Base-by-base conservation (phyloP, 2,113 vertebrate genomes). In the Garra rufa region DNA sequence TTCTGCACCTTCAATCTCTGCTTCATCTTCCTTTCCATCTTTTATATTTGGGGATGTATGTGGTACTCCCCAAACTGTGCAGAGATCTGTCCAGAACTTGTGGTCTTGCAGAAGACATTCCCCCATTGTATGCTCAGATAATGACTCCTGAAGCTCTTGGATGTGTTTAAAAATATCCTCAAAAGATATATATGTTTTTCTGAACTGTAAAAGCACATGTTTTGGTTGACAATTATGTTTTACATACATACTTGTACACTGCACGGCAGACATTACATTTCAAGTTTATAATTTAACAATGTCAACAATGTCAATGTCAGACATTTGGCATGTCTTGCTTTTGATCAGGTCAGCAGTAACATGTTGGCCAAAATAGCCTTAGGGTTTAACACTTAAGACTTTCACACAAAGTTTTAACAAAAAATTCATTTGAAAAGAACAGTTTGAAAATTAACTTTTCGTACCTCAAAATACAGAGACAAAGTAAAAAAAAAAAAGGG, bases 101-200 rank as follows among this genome's bases (percentile, higher is more conserved):
- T 69, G 30, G 67, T 70, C 67, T n/a, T 70, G 9, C 67, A 41
- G 67, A 70, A 70, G 67, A 41, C 67, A 69, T 70, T 38, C 17
- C 57, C 48, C 17, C 1, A 10, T n/a, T 70, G 41, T 70, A 19
- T 70, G 67, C 30, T 11, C 30, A 41, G 17, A 69, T 34, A 10
- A 41, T 69, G 17, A 41, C 17, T 43, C 19, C 67, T 10, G 30
- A 70, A 70, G 67, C 67, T 70, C 34, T 26, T 59, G 57, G 9
- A 26, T 59, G n/a, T 59, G 57, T 59, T 59, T 59, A 4, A 59
- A 59, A 59, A 61, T 26, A 11, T 61, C n/a, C 2, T 26, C 4
- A 61, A 61, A 26, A 11, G n/a, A 26, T 61, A 59, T 11, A 50
- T 50, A 50, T 50, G 48, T 50, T 50, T 19, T 50, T 50, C 48